Base-by-base conservation (phyloP, 1,140 invertebrate species). In the Odontomachus brunneus region DNA sequence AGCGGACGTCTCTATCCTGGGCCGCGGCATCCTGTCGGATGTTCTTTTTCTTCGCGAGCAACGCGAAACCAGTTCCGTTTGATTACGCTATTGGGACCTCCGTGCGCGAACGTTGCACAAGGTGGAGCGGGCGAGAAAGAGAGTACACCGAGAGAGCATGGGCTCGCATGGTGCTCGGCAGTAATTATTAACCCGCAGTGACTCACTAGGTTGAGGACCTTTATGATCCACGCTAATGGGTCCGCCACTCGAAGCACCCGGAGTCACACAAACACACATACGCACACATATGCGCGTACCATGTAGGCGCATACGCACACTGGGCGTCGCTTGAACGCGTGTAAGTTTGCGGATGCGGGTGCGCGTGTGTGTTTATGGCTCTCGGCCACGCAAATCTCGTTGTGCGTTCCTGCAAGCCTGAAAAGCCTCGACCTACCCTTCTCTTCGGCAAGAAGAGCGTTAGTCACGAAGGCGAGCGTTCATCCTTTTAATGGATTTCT, bases 201-300 rank as follows among this genome's bases (percentile, higher is more conserved):
- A 91, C 89, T 91, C 90, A 91, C 87, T 89, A 87, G 91, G 89
- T 91, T 88, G 89, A 90, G 89, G 90, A 91, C 90, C 90, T 91
- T 91, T 91, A 90, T 90, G 86, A 90, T 91, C 84, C 88, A 86
- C 80, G 89, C 85, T 91, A 91, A 91, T 91, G 86, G 87, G 69
- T 83, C 82, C 86, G 84, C 57, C 82, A 72, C 83, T 87, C 59
- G 44, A 86, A 51, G 74, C 72, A 78, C 72, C 71, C 53, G 49
- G 75, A 66, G 74, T 67, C 74, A 60, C 24, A 57, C 29, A 19
- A 14, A 53, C 74, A 60, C 24, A 57, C 29, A 19, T 15, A 53
- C 55, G 14, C 2, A 17, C 26, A 53, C 24, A 24, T 63, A 33
- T 4, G 29, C 12, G 4, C 0, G 29, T 5, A 33, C 29, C 24